Conservation (phyloP, 2,888 invertebrate genomes). For the Oligia strigilis region DNA sequence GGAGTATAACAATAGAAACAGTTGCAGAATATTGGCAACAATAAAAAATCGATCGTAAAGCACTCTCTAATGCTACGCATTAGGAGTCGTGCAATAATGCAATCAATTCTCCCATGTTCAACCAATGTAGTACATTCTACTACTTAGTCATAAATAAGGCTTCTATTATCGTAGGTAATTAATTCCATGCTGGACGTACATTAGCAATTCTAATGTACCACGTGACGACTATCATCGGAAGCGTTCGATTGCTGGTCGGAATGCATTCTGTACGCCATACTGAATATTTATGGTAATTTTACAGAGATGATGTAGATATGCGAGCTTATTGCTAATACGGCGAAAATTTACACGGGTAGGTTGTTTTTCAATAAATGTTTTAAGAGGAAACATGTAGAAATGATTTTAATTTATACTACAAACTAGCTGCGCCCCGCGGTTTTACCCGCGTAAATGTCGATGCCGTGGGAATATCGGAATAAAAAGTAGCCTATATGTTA, state of each 20-base stretch:
- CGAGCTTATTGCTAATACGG: slow-evolving; percentile 11
- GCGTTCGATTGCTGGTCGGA: slow-evolving; percentile 53
- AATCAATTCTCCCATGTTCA: neutral
- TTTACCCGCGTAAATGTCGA: too few relatives aligned
- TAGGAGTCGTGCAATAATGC: too few relatives aligned
- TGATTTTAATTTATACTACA: neutral
- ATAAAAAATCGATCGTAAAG: too few relatives aligned
- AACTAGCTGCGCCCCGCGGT: too few relatives aligned
- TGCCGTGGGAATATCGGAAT: too few relatives aligned
- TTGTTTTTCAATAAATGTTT: neutral
- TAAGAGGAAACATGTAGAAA: neutral
- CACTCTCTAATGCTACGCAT: too few relatives aligned
- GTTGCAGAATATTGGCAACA: too few relatives aligned
- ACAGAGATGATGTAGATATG: slow-evolving; percentile 38
- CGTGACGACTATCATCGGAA: slow-evolving; percentile 61
- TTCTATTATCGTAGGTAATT: slow-evolving; percentile 59
- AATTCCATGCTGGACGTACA: slow-evolving; percentile 59
- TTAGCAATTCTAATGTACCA: slow-evolving; percentile 65
- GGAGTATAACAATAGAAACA: too few relatives aligned
- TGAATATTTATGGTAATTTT: slow-evolving; percentile 66
- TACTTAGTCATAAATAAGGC: slow-evolving; percentile 45
- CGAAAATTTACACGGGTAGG: neutral
- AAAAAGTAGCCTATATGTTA: too few relatives aligned
- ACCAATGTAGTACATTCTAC: neutral
- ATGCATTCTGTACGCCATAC: slow-evolving; percentile 52